Percentiles rank a stretch among this genome's conserved stretches.
Conservation (phyloP, 92 coral and sea anemone genomes). For the Zoanthus sociatus region DNA sequence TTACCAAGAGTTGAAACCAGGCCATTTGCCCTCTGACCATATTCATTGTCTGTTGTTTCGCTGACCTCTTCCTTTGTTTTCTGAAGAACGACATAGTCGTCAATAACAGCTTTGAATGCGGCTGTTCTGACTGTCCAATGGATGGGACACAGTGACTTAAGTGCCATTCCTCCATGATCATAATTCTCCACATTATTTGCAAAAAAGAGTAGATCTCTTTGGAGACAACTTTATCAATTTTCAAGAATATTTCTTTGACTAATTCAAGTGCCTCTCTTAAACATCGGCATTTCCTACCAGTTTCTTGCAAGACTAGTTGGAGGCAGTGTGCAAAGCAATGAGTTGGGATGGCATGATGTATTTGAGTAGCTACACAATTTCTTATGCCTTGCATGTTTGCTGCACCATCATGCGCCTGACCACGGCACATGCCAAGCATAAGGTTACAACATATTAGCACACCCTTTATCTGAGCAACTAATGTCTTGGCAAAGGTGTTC, state of each 20-base stretch:
- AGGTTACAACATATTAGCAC: conserved; percentile 44
- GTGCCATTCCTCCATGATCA: not conserved
- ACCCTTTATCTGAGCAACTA: conserved; percentile 5
- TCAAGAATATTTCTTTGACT: conserved; percentile 39
- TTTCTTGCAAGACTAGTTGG: conserved; percentile 50
- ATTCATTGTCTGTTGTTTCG: too few relatives aligned
- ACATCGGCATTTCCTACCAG: conserved; percentile 28
- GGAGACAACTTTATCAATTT: conserved; percentile 50
- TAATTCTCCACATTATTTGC: conserved; percentile 21
- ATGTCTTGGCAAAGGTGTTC: conserved; percentile 46
- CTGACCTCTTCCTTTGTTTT: too few relatives aligned
- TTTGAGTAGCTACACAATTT: conserved; percentile 60
- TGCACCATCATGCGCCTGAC: conserved; percentile 31
- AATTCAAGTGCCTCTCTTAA: conserved; percentile 58
- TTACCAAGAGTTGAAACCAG: not conserved
- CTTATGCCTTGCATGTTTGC: conserved; percentile 54
- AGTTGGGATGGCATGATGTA: conserved; percentile 53
- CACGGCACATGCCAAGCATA: conserved; percentile 35
- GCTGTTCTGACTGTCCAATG: not conserved
- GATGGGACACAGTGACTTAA: not conserved
- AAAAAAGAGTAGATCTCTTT: conserved; percentile 45
- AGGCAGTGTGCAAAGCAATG: conserved; percentile 57
- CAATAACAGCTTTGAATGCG: conserved; percentile 46
- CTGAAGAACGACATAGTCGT: conserved; percentile 1
- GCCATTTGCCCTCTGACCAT: too few relatives aligned